A percentile compares a stretch with the other conserved stretches of the same genome.
Conservation (phyloP, 2,888 invertebrate genomes). For the Rhingia rostrata region DNA sequence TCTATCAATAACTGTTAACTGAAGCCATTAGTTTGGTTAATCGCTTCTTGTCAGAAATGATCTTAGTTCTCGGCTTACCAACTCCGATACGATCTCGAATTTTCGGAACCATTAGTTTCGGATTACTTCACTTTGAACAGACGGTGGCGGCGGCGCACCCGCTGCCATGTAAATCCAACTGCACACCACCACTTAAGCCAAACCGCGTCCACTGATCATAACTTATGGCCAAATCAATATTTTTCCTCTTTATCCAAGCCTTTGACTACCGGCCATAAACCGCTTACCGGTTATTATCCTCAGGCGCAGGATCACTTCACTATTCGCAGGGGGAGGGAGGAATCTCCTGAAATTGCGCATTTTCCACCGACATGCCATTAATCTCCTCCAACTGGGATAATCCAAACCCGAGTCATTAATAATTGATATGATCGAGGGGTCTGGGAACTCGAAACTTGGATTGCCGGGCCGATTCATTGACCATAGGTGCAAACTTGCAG, state of each 20-base stretch:
- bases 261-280: slow-evolving; percentile 63
- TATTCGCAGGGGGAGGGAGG: slow-evolving; percentile 75
- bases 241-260: slow-evolving; percentile 43
- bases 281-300: slow-evolving; percentile 66
- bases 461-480: slow-evolving; percentile 15
- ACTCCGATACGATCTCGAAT: slow-evolving; percentile 50
- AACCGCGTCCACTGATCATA: slow-evolving; percentile 40
- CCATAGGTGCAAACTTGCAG: neutral
- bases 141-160: slow-evolving; percentile 35
- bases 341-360: slow-evolving; percentile 60
- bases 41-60: slow-evolving; percentile 36
- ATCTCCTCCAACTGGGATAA: slow-evolving; percentile 76
- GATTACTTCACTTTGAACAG: slow-evolving; percentile 54
- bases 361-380: slow-evolving; percentile 76
- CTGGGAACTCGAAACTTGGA: slow-evolving; percentile 12
- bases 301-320: slow-evolving; percentile 69
- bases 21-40: slow-evolving; percentile 24
- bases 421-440: slow-evolving; percentile 79
- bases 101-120: slow-evolving; percentile 56
- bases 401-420: slow-evolving; percentile 80
- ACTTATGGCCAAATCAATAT: slow-evolving; percentile 68
- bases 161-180: slow-evolving; percentile 38
- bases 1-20: slow-evolving; percentile 18
- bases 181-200: slow-evolving; percentile 39
- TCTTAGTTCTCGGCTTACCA: slow-evolving; percentile 19